Conservation (phyloP, 2,888 invertebrate genomes). For the Pterostichus madidus region DNA sequence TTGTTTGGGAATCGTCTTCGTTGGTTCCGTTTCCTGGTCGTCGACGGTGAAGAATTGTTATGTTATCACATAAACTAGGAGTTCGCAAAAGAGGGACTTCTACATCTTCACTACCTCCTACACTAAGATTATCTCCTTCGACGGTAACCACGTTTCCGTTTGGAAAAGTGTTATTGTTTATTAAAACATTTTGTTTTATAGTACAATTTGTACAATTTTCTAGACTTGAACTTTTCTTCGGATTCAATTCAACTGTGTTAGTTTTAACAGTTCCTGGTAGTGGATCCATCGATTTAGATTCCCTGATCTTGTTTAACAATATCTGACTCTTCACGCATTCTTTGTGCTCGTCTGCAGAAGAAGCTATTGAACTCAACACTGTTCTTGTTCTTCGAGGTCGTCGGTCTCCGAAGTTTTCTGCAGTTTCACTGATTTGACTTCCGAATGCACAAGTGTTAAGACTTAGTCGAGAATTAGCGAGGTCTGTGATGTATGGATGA, state of each 20-base stretch:
- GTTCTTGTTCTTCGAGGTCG: conserved; percentile 76
- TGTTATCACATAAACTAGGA: conserved; percentile 69
- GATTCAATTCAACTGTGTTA: conserved; percentile 68
- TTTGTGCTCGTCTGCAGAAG: conserved; percentile 80
- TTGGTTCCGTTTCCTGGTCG: conserved; percentile 74
- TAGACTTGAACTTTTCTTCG: conserved; percentile 76
- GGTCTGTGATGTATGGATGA: conserved; percentile 78
- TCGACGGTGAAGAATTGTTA: conserved; percentile 72
- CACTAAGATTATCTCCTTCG: conserved; percentile 72
- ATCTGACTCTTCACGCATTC: conserved; percentile 72
- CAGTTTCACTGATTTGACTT: conserved; percentile 73
- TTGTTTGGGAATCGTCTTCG: conserved; percentile 75
- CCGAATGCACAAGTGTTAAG: conserved; percentile 76
- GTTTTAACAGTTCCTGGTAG: conserved; percentile 77
- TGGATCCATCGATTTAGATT: conserved; percentile 84
- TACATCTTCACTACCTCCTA: conserved; percentile 73
- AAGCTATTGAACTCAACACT: conserved; percentile 84
- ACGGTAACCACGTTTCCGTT: conserved; percentile 78
- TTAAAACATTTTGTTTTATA: conserved; percentile 71
- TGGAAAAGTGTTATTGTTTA: conserved; percentile 79
- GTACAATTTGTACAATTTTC: conserved; percentile 76
- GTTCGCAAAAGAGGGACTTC: conserved; percentile 76
- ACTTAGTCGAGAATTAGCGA: conserved; percentile 77
- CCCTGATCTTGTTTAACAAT: conserved; percentile 77
- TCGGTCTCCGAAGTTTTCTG: conserved; percentile 70